phyloP scores from a whole-genome alignment of 2,113 vertebrate genomes.

The Platysternon megacephalum region DNA sequence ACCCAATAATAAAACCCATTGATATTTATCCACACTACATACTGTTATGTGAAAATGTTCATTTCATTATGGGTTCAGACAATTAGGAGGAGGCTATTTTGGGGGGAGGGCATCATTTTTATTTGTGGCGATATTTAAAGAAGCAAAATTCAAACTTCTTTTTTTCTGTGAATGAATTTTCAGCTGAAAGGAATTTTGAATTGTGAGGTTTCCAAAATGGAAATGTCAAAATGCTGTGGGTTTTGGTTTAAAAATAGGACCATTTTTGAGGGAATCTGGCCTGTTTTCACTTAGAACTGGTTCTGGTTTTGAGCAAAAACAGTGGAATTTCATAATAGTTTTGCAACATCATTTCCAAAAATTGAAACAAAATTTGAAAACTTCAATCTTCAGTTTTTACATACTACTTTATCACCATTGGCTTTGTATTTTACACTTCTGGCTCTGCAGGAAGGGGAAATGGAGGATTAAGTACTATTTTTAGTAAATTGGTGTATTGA shows the following conservation, averaged over 20 bases:
- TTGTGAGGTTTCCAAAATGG: background rate
- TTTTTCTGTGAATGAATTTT: background rate
- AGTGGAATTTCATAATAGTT: background rate
- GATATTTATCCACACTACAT: background rate
- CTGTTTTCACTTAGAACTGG: background rate
- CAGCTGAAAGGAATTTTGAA: background rate
- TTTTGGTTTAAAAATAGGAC: background rate
- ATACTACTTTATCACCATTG: background rate
- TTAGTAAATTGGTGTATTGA: background rate
- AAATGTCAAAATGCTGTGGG: background rate
- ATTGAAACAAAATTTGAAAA: background rate
- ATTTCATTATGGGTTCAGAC: background rate
- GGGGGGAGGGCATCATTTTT: background rate
- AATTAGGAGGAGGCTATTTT: background rate
- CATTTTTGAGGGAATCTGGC: background rate
- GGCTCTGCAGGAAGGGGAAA: background rate
- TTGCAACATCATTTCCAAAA: background rate
- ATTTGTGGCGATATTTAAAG: background rate
- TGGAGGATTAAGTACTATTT: background rate
- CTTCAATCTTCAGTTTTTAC: background rate
- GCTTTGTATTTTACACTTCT: background rate
- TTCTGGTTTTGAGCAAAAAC: background rate
- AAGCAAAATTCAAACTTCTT: background rate
- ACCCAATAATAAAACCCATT: background rate
- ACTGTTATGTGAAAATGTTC: background rate